Base-by-base conservation (phyloP, 2,113 vertebrate species). In the Engraulis encrasicolus region DNA sequence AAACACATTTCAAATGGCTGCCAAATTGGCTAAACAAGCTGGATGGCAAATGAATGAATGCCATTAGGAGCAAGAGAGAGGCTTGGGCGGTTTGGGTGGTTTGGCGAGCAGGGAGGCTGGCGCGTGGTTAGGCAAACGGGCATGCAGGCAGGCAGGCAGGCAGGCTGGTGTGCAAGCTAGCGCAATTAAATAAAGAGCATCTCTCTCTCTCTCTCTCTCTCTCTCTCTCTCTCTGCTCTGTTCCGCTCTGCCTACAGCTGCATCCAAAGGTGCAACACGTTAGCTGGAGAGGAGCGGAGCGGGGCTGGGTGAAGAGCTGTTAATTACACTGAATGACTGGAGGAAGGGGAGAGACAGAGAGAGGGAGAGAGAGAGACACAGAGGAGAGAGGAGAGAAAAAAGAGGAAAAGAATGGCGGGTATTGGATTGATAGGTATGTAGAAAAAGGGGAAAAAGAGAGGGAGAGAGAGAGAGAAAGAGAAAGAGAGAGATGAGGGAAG, bases 241-340 rank as follows among this genome's bases (percentile, higher is more conserved):
- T n/a, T n/a, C n/a, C n/a, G n/a, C n/a, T n/a, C 82, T 61, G 38
- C 81, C 84, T 78, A 23, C 74, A 36, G 58, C 17, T 79, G 36
- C 45, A 81, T 83, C 79, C 74, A 77, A 83, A 78, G 81, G 38
- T 83, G 66, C 66, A 78, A 37, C 83, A 84, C 81, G 80, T 86
- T 52, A 74, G 58, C 45, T 80, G 84, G 82, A 87, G 77, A 80
- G 80, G 81, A 79, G 40, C 40, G 40, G 58, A 83, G 82, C 38
- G 66, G 17, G 83, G 15, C 40, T 81, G 86, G 80, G 82, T 86
- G 84, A 89, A 89, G 88, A 87, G 83, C 79, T 2, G 45, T 84
- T 89, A 87, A 89, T 89, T 87, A 82, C 52, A 83, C 78, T 86
- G 80, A 54, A 0, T 58, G 85, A 45, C 81, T 77, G 54, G 83